These are phyloP conservation scores for Endotricha flammealis DNA, from an alignment of 2,888 invertebrate species.

Conservation along the genomic window DNA sequence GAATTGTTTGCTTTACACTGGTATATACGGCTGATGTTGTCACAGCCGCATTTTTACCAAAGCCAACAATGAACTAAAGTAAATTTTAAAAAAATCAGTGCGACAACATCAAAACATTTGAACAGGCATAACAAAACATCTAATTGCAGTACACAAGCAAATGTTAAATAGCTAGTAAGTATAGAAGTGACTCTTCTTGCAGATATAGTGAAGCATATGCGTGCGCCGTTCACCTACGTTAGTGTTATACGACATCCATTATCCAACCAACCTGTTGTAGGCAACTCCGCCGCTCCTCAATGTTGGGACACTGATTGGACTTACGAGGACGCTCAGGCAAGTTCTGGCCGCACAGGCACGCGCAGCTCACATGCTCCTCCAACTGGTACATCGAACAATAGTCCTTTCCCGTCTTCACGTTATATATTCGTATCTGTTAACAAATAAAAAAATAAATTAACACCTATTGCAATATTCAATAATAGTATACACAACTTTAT, in stretches of 20 bases:
- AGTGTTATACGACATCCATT: constrained; percentile 67
- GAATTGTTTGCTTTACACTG: background rate
- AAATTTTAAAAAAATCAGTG: constrained; percentile 12
- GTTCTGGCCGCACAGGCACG: constrained; percentile 46
- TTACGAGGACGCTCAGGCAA: constrained; percentile 64
- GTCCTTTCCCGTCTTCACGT: constrained; percentile 57
- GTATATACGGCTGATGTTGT: constrained; percentile 2
- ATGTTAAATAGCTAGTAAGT: constrained; percentile 33
- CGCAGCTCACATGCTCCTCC: constrained; percentile 60
- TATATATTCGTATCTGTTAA: constrained; percentile 58
- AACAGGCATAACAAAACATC: constrained; percentile 18
- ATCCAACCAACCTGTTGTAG: constrained; percentile 70
- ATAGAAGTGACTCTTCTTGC: constrained; percentile 30
- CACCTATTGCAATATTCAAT: no score
- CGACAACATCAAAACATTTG: constrained; percentile 14
- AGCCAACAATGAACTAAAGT: constrained; percentile 3
- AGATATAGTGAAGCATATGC: constrained; percentile 34
- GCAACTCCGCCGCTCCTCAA: constrained; percentile 57
- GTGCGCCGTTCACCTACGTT: constrained; percentile 41
- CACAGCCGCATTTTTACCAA: constrained; percentile 12
- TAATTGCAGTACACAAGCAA: constrained; percentile 32
- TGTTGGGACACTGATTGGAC: constrained; percentile 71
- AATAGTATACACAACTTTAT: background rate
- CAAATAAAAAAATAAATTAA: constrained; percentile 14
- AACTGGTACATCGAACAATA: constrained; percentile 55